phyloP scores from a whole-genome alignment of 1,140 invertebrate genomes.

The Drosophila hydei region DNA sequence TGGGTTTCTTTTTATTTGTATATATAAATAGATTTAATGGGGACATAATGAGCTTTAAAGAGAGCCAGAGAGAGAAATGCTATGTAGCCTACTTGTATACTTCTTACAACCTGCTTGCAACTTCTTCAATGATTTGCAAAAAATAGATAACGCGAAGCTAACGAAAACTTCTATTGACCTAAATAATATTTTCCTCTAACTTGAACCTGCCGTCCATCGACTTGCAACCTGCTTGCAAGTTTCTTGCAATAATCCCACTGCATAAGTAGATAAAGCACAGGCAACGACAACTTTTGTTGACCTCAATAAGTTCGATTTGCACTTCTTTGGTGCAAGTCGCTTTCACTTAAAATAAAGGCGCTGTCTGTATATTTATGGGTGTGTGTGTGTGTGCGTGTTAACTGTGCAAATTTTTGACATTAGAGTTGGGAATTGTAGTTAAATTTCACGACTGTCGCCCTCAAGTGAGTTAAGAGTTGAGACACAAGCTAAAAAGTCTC shows the following conservation, averaged over 20 bases:
- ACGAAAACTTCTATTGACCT: background rate
- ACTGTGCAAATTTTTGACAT: conserved; percentile 13
- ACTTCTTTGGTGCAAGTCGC: conserved; percentile 6
- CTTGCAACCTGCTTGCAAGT: conserved; percentile 8
- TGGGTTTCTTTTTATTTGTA: no score
- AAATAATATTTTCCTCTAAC: background rate
- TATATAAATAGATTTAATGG: background rate
- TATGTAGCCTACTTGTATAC: background rate
- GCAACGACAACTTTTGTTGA: background rate
- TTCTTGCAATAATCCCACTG: conserved; percentile 16
- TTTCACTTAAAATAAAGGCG: conserved; percentile 15
- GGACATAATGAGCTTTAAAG: no score
- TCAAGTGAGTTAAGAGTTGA: no score
- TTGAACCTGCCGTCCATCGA: background rate
- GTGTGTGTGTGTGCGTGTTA: conserved; percentile 1
- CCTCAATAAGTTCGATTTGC: conserved; percentile 18
- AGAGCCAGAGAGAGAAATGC: no score
- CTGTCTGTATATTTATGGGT: background rate
- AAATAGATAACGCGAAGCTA: background rate
- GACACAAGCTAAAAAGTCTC: no score
- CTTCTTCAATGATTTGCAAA: background rate
- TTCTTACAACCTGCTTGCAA: background rate
- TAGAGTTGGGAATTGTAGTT: no score
- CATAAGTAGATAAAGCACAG: background rate
- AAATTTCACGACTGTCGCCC: no score